Conservation (phyloP, 30 jellyfish, hydroid and myxozoan genomes). For the Hydractinia symbiolongicarpus region DNA sequence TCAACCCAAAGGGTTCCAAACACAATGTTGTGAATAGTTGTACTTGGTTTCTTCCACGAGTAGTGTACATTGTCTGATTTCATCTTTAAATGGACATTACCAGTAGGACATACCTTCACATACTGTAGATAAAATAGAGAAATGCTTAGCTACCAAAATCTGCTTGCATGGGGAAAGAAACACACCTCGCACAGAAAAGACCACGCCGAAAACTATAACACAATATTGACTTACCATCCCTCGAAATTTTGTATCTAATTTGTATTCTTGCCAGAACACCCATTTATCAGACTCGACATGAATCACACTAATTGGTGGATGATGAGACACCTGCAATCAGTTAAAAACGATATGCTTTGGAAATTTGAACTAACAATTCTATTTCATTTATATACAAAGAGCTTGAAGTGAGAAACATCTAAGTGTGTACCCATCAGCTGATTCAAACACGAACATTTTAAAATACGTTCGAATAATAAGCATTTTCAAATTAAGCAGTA, state of each 20-base stretch:
- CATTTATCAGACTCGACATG: constrained; percentile 82
- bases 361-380: background rate
- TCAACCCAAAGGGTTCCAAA: constrained; percentile 92
- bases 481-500: too few species aligned
- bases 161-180: constrained; percentile 5
- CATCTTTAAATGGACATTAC: constrained; percentile 73
- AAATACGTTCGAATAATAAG: too few species aligned
- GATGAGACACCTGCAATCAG: constrained; percentile 71
- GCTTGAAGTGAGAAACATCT: too few species aligned
- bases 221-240: constrained; percentile 52
- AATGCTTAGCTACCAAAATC: background rate
- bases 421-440: too few species aligned
- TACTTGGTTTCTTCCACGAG: constrained; percentile 85
- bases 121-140: constrained; percentile 45
- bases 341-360: background rate
- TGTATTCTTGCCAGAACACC: constrained; percentile 90
- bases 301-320: constrained; percentile 90
- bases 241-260: constrained; percentile 72
- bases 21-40: constrained; percentile 79
- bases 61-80: constrained; percentile 65
- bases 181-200: background rate
- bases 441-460: too few species aligned
- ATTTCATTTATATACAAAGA: too few species aligned
- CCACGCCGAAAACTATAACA: background rate
- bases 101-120: constrained; percentile 90